These are phyloP conservation scores for Torymus texanus DNA, from an alignment of 2,888 invertebrate species.

Conservation along the genomic window DNA sequence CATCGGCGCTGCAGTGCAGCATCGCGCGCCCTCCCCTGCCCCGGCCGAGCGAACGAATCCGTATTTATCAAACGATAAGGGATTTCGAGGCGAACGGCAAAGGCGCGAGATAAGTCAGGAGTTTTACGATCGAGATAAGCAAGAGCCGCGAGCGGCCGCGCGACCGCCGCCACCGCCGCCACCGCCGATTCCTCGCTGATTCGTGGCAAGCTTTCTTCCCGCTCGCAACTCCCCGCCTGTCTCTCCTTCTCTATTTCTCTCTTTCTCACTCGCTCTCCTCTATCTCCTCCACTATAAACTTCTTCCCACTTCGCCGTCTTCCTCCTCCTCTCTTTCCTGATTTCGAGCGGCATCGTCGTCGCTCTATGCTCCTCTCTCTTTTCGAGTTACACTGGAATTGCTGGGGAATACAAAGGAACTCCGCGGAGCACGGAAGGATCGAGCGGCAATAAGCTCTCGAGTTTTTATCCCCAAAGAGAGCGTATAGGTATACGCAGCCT, in stretches of 20 bases:
- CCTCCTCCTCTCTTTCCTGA: constrained; percentile 12
- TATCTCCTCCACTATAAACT: neutral
- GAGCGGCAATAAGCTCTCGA: constrained; percentile 37
- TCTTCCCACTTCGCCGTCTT: neutral
- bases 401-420: constrained; percentile 36
- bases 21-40: neutral
- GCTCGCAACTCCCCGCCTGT: too few relatives aligned
- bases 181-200: constrained; percentile 48
- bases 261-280: constrained; percentile 1
- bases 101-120: constrained; percentile 60
- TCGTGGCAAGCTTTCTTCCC: constrained; percentile 18
- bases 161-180: constrained; percentile 11
- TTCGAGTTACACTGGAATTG: constrained; percentile 20
- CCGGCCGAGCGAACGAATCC: constrained; percentile 50
- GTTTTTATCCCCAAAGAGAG: constrained; percentile 32
- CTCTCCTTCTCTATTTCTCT: constrained; percentile 21
- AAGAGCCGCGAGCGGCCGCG: constrained; percentile 40
- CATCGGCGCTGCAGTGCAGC: constrained; percentile 47
- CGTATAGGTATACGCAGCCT: neutral
- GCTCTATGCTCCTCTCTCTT: neutral
- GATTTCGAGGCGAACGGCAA: constrained; percentile 61
- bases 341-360: neutral
- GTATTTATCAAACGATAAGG: constrained; percentile 65
- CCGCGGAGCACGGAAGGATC: constrained; percentile 16
- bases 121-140: constrained; percentile 62